Base-by-base conservation (phyloP, 2,113 vertebrate species). In the Bucco capensis region DNA sequence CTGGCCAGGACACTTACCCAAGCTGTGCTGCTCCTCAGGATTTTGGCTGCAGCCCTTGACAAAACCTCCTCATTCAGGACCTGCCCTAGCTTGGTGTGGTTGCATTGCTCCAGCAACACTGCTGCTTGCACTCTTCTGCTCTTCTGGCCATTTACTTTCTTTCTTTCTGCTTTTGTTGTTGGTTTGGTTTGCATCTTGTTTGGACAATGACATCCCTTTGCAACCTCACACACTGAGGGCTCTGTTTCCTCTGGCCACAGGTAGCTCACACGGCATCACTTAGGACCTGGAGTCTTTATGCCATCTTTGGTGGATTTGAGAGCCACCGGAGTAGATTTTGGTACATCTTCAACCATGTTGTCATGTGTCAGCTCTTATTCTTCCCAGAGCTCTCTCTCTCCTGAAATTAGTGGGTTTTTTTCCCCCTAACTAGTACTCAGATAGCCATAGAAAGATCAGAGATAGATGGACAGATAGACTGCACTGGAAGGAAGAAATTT, bases 191-290 rank as follows among this genome's bases (percentile, higher is more conserved):
- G 22, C 28, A n/a, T 14, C 0, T 35, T 74, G 5, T 77, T 93
- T 65, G 53, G 54, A 65, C 83, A 91, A 71, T 66, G 35, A 67
- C 19, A 0, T 64, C 37, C 61, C 74, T 83, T 83, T 49, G 61
- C 53, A 62, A 61, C 53, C 44, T 67, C 1, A 8, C 88, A 46
- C 31, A 33, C 49, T 67, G 73, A 35, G n/a, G 19, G 31, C 57
- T 89, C 46, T 19, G 44, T 74, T 91, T 81, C 65, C 86, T 77
- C 80, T 94, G 86, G 69, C 88, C 46, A 8, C 77, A 47, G 57
- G 46, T 35, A 71, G 37, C 88, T 93, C 92, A 92, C 80, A 64
- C 90, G 92, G 69, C 93, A 95, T 95, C 86, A 79, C 78, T 95
- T 95, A 95, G 93, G 86, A 88, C 33, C 44, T 83, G 93, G 77